Percentiles rank a stretch among this genome's conserved stretches.
phyloP scores from a whole-genome alignment of 2,113 vertebrate species.

The Pholis gunnellus region DNA sequence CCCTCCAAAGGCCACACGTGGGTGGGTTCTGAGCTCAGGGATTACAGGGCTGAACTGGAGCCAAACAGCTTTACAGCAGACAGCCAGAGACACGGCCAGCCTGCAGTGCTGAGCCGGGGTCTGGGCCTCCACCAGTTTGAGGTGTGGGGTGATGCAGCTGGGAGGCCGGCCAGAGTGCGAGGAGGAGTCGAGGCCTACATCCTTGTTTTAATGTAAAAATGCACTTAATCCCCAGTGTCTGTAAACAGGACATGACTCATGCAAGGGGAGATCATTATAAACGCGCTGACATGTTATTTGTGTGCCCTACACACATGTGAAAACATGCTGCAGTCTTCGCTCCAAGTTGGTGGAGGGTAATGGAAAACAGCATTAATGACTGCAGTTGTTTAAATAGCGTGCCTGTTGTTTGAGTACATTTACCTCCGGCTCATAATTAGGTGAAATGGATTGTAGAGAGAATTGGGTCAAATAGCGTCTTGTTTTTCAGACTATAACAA shows the following conservation, averaged over 20 bases:
- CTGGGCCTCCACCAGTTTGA: neutral
- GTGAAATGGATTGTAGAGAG: neutral
- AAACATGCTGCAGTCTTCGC: slow-evolving; percentile 25
- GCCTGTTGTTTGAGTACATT: slow-evolving; percentile 23
- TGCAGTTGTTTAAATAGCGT: slow-evolving; percentile 7
- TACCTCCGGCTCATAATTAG: slow-evolving; percentile 15
- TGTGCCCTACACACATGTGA: slow-evolving; percentile 5
- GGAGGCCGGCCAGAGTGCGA: neutral
- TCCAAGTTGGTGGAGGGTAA: neutral
- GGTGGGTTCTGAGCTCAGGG: slow-evolving; percentile 59
- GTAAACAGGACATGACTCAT: slow-evolving; percentile 35
- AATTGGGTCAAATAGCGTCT: slow-evolving; percentile 38
- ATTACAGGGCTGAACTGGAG: slow-evolving; percentile 60
- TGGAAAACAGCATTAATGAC: slow-evolving; percentile 35
- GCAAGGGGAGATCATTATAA: slow-evolving; percentile 28
- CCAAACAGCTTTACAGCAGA: slow-evolving; percentile 61
- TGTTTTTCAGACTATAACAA: slow-evolving; percentile 29
- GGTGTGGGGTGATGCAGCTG: slow-evolving; percentile 18
- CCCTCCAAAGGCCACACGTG: slow-evolving; percentile 60
- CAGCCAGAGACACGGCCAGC: slow-evolving; percentile 26
- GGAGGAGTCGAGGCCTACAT: slow-evolving; percentile 1
- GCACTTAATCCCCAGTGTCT: slow-evolving; percentile 21
- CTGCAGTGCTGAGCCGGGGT: slow-evolving; percentile 4
- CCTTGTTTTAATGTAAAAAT: slow-evolving; percentile 43
- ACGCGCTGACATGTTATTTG: slow-evolving; percentile 16